Evolutionary conservation across 1,140 invertebrate genomes (phyloP), one percentile per base, ranked within the genome.

Genomic region (Danaus plexippus): DNA sequence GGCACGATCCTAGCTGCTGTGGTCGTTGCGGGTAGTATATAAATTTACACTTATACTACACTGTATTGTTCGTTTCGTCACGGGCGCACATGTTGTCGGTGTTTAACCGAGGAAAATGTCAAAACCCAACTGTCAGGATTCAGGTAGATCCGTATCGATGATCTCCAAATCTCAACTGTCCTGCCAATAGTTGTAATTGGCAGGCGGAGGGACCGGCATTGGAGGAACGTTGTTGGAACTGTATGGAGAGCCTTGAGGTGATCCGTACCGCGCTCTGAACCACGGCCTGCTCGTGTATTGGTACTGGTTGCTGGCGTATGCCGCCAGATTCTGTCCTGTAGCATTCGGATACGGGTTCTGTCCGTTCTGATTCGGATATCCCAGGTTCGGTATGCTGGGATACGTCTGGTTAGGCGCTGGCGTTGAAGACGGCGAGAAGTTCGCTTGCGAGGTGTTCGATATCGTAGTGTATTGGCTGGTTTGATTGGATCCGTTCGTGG

Each of bases 121-220:
- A 32, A 32, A 32, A 0, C 7, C 22, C n/a, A 55, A 55, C 43
- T 61, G 58, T 59, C 58, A 66, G 40, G 54, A 63, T 15, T 70
- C 63, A 47, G 64, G 59, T 41, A 58, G 9, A 22, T 73, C 66
- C 40, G 60, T 46, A 40, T 72, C 63, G 10, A 67, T 61, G 32
- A 77, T 66, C 48, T 74, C 69, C 47, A 74, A 66, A 12, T 76
- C 77, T 86, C 80, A 86, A 72, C 76, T 84, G 47, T 86, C 83
- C 67, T 80, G 83, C 83, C 83, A 86, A 45, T 86, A 86, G 53
- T 83, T 84, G 12, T 83, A 86, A 59, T 77, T 83, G 8, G 68
- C 71, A 1, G 77, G 54, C 0, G 82, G 77, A 1, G 80, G 77
- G 0, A 80, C 76, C 0, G 77, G 68, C 70, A 83, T 72, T 0